Evolutionary conservation across 2,888 invertebrate species (phyloP).

Genomic region (Acleris holmiana): DNA sequence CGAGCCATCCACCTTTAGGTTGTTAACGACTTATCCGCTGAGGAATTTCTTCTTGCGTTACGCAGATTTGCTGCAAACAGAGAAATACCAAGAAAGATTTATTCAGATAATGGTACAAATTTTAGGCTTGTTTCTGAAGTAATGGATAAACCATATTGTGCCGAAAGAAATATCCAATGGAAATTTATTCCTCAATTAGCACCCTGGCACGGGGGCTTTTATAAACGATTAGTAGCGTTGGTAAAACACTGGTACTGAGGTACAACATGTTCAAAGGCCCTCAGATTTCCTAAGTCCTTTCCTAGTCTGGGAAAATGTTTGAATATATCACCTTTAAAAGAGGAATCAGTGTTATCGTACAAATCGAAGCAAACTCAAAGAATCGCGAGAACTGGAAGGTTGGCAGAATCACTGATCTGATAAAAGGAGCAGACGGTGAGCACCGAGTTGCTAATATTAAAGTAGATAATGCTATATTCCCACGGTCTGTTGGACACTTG

Average conservation of each 20-base stretch:
- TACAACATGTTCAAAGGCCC: not conserved
- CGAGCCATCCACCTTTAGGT: slow-evolving; percentile 14
- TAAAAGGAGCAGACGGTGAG: too few relatives aligned
- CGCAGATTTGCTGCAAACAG: slow-evolving; percentile 9
- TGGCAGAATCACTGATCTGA: too few relatives aligned
- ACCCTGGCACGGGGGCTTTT: not conserved
- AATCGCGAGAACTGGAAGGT: too few relatives aligned
- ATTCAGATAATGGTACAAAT: not conserved
- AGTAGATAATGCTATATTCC: too few relatives aligned
- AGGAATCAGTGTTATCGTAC: not conserved
- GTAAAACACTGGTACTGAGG: not conserved
- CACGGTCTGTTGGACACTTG: too few relatives aligned
- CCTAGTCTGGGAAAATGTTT: not conserved
- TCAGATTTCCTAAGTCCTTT: not conserved
- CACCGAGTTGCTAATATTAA: too few relatives aligned
- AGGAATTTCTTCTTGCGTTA: not conserved
- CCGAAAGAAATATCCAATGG: not conserved
- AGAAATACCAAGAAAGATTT: not conserved
- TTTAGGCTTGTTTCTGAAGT: slow-evolving; percentile 8
- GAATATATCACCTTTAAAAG: not conserved
- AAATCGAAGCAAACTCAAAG: too few relatives aligned
- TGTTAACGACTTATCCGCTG: not conserved
- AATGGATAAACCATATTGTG: not conserved
- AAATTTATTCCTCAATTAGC: too few relatives aligned
- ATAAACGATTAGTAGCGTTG: not conserved